phyloP scores from a whole-genome alignment of 2,797 vertebrate species.

The Helarctos malayanus region DNA sequence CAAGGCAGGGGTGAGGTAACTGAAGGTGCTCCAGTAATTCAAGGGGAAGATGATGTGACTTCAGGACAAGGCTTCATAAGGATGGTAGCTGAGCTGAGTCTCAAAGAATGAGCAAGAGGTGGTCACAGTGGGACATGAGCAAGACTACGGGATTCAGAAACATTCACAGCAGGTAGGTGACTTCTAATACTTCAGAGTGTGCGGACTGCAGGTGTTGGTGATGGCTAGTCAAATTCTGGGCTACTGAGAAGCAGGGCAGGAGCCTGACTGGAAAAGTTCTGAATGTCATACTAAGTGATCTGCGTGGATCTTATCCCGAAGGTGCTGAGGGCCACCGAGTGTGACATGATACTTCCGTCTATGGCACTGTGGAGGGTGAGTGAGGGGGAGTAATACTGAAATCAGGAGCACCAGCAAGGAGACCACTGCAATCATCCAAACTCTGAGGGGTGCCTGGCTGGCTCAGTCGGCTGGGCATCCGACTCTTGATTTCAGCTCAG shows the following conservation, averaged over 20 bases:
- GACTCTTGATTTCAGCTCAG: background rate
- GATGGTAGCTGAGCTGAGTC: background rate
- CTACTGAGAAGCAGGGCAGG: background rate
- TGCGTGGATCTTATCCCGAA: background rate
- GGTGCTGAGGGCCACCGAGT: background rate
- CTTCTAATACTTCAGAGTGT: background rate
- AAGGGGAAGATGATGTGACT: background rate
- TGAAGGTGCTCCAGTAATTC: background rate
- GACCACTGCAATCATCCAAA: background rate
- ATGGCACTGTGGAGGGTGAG: background rate
- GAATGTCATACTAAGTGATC: background rate
- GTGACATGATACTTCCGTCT: background rate
- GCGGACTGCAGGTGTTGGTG: background rate
- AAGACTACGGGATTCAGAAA: background rate
- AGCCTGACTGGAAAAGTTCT: background rate
- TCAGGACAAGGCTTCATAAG: background rate
- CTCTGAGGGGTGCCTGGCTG: background rate
- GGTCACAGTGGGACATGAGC: background rate
- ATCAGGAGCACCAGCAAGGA: background rate
- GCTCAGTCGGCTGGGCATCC: background rate
- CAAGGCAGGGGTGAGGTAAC: background rate
- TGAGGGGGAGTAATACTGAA: background rate
- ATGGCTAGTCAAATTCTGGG: background rate
- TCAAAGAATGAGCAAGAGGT: background rate
- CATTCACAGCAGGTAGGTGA: background rate